Evolutionary conservation across 2,797 vertebrate genomes (phyloP), one percentile per base, ranked within the genome.

Genomic region (Gymnoscopelus braueri): DNA sequence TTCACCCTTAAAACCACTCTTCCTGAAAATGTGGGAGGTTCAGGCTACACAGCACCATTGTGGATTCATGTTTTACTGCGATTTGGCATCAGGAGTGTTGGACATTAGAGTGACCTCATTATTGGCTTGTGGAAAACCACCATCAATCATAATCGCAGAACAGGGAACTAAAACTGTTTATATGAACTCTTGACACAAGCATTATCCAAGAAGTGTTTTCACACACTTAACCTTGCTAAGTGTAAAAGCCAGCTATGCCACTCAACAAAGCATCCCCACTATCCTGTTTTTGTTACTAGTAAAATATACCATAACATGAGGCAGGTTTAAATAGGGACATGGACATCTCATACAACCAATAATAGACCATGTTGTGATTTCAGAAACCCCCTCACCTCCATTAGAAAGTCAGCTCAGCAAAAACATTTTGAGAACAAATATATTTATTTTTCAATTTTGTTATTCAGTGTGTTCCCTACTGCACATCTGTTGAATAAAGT

Each of bases 1-100:
- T 82, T 79, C 73, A 48, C 72, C 79, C 79, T 70, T 71, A 84
- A 83, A 85, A 82, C 65, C 64, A 83, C 82, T 86, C 87, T 88
- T 87, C 58, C 54, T 71, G 10, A 65, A 75, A 74, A 83, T 67
- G 32, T 69, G 81, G 2, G 0, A 47, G 39, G 86, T 86, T 83
- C 84, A 84, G 70, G 32, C 58, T 60, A 69, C 35, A 61, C 19
- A 68, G 52, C 44, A 48, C 60, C 6, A 64, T 72, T 69, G 74
- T 71, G 39, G 53, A 83, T 72, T 75, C 54, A 6, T 2, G 32
- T 53, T 24, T 35, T 60, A 81, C 65, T 77, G 74, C 82, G 75
- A 87, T 44, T 66, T 50, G 64, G 64, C 54, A 29, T 56, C 2
- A 56, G 44, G 14, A 13, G 61, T 62, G 72, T 58, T 32, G 39